These are phyloP conservation scores for Cotesia typhae DNA, from an alignment of 1,140 invertebrate genomes.

Conservation along the genomic window DNA sequence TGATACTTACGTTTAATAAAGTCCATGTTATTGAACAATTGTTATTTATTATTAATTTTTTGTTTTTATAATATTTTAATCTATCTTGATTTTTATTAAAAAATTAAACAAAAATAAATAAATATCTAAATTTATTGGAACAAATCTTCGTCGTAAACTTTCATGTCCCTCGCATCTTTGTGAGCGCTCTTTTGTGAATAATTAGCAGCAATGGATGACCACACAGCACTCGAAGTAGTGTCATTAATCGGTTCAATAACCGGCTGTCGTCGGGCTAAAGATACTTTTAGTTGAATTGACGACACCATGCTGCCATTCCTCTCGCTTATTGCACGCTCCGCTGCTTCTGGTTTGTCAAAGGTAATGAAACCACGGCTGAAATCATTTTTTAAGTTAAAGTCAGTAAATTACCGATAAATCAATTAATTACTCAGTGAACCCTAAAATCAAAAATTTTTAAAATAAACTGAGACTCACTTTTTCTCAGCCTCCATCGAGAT, in stretches of 20 bases:
- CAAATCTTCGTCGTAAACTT: constrained; percentile 76
- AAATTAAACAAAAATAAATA: neutral
- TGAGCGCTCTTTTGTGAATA: constrained; percentile 84
- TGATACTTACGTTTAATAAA: constrained; percentile 5
- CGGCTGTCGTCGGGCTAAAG: constrained; percentile 83
- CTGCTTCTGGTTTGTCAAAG: constrained; percentile 88
- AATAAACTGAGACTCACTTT: constrained; percentile 68
- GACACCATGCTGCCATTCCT: constrained; percentile 84
- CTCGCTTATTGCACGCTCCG: constrained; percentile 86
- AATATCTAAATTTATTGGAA: constrained; percentile 50
- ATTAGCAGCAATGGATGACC: constrained; percentile 83
- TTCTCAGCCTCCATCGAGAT: constrained; percentile 91
- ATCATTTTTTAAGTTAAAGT: constrained; percentile 43
- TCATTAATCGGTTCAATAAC: constrained; percentile 82
- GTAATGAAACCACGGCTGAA: constrained; percentile 89
- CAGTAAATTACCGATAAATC: constrained; percentile 9
- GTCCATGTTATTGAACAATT: too few relatives aligned
- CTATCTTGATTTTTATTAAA: too few relatives aligned
- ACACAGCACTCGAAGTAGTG: constrained; percentile 79
- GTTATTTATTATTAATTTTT: too few relatives aligned
- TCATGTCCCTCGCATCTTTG: constrained; percentile 76
- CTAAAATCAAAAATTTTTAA: constrained; percentile 12
- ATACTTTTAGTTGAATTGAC: constrained; percentile 82
- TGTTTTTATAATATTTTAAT: too few relatives aligned
- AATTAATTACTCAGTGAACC: neutral